These are phyloP conservation scores for Chrysolina oricalcia DNA, from an alignment of 2,888 invertebrate species.

Conservation along the genomic window DNA sequence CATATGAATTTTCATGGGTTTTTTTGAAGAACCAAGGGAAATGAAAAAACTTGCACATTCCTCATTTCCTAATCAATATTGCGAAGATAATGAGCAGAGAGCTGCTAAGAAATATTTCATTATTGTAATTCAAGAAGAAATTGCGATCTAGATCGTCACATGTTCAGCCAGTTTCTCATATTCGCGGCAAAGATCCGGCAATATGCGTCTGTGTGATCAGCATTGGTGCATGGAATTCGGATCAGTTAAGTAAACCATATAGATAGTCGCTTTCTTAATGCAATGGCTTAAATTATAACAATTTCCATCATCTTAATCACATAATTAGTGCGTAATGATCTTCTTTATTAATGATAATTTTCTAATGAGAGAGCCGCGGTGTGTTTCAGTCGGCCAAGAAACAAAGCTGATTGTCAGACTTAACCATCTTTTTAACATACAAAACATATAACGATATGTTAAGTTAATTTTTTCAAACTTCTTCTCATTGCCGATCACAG, in stretches of 20 bases:
- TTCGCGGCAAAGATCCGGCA: slow-evolving; percentile 9
- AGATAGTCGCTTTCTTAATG: slow-evolving; percentile 28
- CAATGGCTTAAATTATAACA: slow-evolving; percentile 8
- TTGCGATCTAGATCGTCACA: background rate
- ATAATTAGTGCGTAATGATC: slow-evolving; percentile 14
- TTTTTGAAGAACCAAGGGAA: too few relatives aligned
- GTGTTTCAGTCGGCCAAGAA: slow-evolving; percentile 11
- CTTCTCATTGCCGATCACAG: too few relatives aligned
- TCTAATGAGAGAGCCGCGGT: slow-evolving; percentile 13
- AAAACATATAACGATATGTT: too few relatives aligned
- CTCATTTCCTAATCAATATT: too few relatives aligned
- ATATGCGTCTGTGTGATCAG: background rate
- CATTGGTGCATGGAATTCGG: slow-evolving; percentile 30
- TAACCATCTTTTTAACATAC: background rate
- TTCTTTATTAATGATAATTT: slow-evolving; percentile 9
- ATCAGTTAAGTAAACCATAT: slow-evolving; percentile 32
- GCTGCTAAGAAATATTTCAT: too few relatives aligned
- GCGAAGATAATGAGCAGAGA: too few relatives aligned
- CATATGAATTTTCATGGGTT: too few relatives aligned
- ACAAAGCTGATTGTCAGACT: slow-evolving; percentile 2
- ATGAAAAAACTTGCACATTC: too few relatives aligned
- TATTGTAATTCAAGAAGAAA: too few relatives aligned
- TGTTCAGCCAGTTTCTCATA: background rate
- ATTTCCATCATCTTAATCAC: slow-evolving; percentile 19
- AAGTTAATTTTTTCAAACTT: too few relatives aligned